Evolutionary conservation across 2,888 invertebrate genomes (phyloP), one percentile per base, ranked within the genome.

Genomic region (Sacculina carcini): DNA sequence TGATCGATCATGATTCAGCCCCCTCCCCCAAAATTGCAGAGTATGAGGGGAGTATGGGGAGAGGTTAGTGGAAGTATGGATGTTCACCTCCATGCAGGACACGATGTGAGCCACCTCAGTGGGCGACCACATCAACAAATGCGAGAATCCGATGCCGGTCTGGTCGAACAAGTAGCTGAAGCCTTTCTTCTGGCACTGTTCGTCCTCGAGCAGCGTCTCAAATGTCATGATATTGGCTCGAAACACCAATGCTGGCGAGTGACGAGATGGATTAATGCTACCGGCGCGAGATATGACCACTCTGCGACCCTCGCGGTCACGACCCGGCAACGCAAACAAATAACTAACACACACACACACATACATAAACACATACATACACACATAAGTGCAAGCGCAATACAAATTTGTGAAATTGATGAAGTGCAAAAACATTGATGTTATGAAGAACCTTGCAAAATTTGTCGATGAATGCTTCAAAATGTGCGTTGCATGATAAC

Each of bases 171-270:
- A 76, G 65, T 84, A 82, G 2, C 79, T 78, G 60, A 78, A 73
- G 12, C 84, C 84, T 14, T 78, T 70, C 7, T 82, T 72, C 66
- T 84, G 84, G 58, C 73, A 76, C 58, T 80, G 77, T 63, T 84
- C 82, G 61, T 83, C 79, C 62, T 82, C 82, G 70, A 84, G 71
- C 44, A 83, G 63, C 1, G 79, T 74, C 64, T 84, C 84, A 62
- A 78, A 82, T 23, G 78, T 77, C 40, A 77, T 73, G 48, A 75
- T 77, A 66, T 81, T 79, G 2, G 78, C 74, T 29, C 78, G 73
- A 62, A 81, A 77, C 75, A 82, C 78, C 61, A 82, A 79, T 48
- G 73, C 76, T 60, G 79, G 77, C 9, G 77, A 77, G 63, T 75
- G 80, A 61, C 76, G 76, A 62, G 77, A 74, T 0, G 82, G 76